Evolutionary conservation across 1,140 invertebrate genomes (phyloP), one percentile per base, ranked within the genome.

Genomic region (Pinna nobilis): DNA sequence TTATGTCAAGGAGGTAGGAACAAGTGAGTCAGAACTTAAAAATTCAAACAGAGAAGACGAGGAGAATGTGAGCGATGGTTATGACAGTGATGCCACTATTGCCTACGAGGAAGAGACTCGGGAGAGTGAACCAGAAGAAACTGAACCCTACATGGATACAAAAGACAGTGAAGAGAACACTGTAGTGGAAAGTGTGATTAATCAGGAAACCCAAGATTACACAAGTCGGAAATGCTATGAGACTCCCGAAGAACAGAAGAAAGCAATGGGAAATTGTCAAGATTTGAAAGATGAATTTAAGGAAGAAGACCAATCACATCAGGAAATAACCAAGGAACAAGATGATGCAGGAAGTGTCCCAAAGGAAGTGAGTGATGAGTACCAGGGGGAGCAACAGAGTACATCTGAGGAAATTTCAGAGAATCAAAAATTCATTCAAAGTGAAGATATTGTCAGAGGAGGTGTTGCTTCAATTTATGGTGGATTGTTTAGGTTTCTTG

Each of bases 11-110:
- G 50, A 28, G 6, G 64, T 37, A 23, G 30, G 28, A 28, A 39
- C 30, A 20, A 55, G 1, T 55, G 18, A 20, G 28, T 25, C 25
- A 2, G 30, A 33, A 23, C n/a, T 25, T 1, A 18, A 55, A 20
- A 23, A 55, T 15, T 5, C 28, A 3, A 30, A 4, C 3, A 15
- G 3, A 20, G 23, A 30, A 55, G 4, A 20, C 35, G 35, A 35
- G 30, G 35, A 3, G 18, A 53, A 6, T 35, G 11, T n/a, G 3
- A 25, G 30, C 9, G 28, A 25, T 51, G 49, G 30, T 50, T 51
- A 67, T 53, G 64, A 67, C n/a, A 67, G 64, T 53, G 64, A 67
- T 53, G 64, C 64, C 20, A 67, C 64, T 0, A 67, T 67, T 39
- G 47, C 64, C 0, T 67, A 67, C 32, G 35, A 30, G n/a, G 37